Evolutionary conservation across 2,888 invertebrate genomes (phyloP).

Genomic region (Hypsopygia costalis): DNA sequence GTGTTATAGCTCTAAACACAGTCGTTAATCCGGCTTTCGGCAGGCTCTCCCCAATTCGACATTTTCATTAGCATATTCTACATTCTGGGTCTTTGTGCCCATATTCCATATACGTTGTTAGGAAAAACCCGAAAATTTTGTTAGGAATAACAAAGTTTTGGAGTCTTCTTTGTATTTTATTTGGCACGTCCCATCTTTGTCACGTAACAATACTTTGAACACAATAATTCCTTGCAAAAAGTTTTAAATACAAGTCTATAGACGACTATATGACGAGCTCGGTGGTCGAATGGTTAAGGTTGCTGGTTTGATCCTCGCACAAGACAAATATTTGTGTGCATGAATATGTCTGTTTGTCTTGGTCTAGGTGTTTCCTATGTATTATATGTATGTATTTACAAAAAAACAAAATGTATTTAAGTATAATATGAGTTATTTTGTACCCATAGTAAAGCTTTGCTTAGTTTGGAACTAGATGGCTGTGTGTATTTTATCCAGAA

Average conservation of each 20-base stretch:
- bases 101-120: not conserved
- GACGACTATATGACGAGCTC: no score
- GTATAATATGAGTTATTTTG: no score
- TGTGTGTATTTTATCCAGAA: no score
- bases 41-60: slow-evolving; percentile 20
- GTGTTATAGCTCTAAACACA: slow-evolving; percentile 30
- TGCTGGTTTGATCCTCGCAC: no score
- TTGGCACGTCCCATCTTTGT: slow-evolving; percentile 1
- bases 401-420: no score
- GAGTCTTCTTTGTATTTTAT: slow-evolving; percentile 5
- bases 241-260: not conserved
- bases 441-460: no score
- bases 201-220: slow-evolving; percentile 1
- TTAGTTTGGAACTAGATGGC: no score
- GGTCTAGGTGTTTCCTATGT: no score
- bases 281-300: no score
- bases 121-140: not conserved
- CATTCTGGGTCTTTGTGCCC: slow-evolving; percentile 1
- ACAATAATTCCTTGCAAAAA: slow-evolving; percentile 2
- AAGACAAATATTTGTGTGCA: no score
- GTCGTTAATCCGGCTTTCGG: slow-evolving; percentile 28
- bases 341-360: no score
- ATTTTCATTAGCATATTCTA: slow-evolving; percentile 28
- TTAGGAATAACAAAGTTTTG: slow-evolving; percentile 5
- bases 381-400: no score